Conservation (phyloP, 2,888 invertebrate species). For the Pachycephus smyrnensis region DNA sequence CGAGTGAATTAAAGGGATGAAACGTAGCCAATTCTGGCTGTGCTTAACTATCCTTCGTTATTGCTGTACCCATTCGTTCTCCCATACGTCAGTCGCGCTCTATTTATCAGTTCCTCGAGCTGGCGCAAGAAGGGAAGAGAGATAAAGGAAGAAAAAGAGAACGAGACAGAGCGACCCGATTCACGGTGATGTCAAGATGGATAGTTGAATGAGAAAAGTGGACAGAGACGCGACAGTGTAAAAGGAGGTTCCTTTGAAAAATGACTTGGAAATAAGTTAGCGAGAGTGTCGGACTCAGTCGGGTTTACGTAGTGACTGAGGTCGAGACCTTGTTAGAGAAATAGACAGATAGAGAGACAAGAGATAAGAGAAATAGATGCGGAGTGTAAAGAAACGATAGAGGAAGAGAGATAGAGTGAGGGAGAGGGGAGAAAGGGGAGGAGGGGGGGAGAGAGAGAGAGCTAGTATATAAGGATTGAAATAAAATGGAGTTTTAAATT, state of each 20-base stretch:
- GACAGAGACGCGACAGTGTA: neutral
- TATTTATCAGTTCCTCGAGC: neutral
- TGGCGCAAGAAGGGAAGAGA: neutral
- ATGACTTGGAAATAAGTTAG: neutral
- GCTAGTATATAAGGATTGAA: slow-evolving; percentile 5
- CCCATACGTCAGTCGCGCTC: neutral
- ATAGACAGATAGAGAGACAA: slow-evolving; percentile 20
- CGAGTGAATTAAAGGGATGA: neutral
- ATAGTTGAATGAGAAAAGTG: neutral
- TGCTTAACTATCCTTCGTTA: neutral
- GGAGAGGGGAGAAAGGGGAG: slow-evolving; percentile 17
- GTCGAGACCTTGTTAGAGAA: neutral
- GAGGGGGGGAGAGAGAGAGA: slow-evolving; percentile 13
- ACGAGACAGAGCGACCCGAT: neutral
- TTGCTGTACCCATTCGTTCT: neutral
- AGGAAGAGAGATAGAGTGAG: slow-evolving; percentile 10
- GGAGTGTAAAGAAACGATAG: slow-evolving; percentile 27
- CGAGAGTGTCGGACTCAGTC: neutral
- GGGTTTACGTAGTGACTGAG: neutral
- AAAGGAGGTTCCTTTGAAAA: neutral
- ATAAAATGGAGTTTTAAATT: neutral
- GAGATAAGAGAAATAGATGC: slow-evolving; percentile 50
- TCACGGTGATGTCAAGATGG: neutral
- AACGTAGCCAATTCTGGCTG: neutral
- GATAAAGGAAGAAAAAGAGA: neutral